Base-by-base conservation (phyloP, 2,888 invertebrate species). In the Cantharis flavilabris region DNA sequence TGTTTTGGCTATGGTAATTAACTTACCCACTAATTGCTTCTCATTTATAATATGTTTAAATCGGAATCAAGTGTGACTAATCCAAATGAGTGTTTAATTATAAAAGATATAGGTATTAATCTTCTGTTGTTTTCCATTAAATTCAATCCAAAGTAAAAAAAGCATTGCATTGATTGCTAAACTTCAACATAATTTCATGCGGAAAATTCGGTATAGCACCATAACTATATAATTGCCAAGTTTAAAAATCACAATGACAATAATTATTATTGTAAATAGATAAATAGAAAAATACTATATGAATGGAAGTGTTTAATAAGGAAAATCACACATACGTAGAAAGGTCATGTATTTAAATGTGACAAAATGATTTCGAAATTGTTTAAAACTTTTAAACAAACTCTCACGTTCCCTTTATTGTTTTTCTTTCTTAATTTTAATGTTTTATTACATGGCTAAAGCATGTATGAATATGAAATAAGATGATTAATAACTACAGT, bases 311-410 rank as follows among this genome's bases (percentile, higher is more conserved):
- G 14, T 20, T 26, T 69, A 69, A 69, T 14, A 23, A 10, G 18
- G 69, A 69, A 62, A 69, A 72, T 69, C 72, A 69, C 72, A 76
- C 70, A 75, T 72, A 69, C 73, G 62, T 26, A 62, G 26, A 71
- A 64, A 72, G 76, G 73, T 76, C 76, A 71, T 64, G 30, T 9
- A 49, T n/a, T 30, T 67, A 64, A 73, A 76, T 73, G 73, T 73
- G 72, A 76, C 76, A 73, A 28, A 72, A 73, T 20, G 26, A 49
- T 76, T 76, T 76, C 76, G 49, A 64, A 76, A 76, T 72, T 23
- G 18, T 30, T 33, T 23, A 67, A 23, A 65, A 26, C 18, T 70
- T 70, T 70, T 70, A 20, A 26, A 28, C 16, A 49, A 70, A n/a
- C 71, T 77, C 77, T 71, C 77, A 77, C 73, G 77, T 69, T 62